Percentiles rank a stretch among this genome's conserved stretches.
phyloP scores from a whole-genome alignment of 2,797 vertebrate genomes.

The Otus scops region DNA sequence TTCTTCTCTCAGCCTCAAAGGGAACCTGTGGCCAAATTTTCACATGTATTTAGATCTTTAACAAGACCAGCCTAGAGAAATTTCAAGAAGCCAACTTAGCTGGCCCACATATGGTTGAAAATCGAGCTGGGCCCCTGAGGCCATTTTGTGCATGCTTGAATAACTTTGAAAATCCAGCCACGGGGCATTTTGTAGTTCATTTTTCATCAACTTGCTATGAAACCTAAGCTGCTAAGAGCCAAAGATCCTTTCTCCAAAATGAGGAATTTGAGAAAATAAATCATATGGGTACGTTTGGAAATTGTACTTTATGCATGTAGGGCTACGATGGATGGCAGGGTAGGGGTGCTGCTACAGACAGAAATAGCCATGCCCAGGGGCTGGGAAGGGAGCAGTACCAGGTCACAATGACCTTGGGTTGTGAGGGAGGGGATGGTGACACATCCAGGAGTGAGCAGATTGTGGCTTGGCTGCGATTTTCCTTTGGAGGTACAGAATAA shows the following conservation, averaged over 20 bases:
- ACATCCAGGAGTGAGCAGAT: background rate
- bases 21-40: background rate
- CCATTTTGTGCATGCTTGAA: background rate
- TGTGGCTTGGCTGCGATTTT: background rate
- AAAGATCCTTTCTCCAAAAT: background rate
- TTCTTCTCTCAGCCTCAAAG: background rate
- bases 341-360: background rate
- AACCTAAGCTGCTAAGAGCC: background rate
- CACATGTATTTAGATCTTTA: background rate
- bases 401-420: background rate
- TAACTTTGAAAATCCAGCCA: background rate
- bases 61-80: background rate
- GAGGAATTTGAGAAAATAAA: background rate
- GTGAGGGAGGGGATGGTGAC: background rate
- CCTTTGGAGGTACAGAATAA: background rate
- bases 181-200: background rate
- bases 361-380: background rate
- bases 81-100: background rate
- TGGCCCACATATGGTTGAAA: background rate
- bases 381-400: background rate
- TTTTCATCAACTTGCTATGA: background rate
- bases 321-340: fast-evolving
- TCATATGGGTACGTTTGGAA: background rate
- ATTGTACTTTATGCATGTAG: background rate
- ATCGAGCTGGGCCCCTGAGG: background rate